Conservation (phyloP, 2,888 invertebrate genomes). For the Podotricha telesiphe region DNA sequence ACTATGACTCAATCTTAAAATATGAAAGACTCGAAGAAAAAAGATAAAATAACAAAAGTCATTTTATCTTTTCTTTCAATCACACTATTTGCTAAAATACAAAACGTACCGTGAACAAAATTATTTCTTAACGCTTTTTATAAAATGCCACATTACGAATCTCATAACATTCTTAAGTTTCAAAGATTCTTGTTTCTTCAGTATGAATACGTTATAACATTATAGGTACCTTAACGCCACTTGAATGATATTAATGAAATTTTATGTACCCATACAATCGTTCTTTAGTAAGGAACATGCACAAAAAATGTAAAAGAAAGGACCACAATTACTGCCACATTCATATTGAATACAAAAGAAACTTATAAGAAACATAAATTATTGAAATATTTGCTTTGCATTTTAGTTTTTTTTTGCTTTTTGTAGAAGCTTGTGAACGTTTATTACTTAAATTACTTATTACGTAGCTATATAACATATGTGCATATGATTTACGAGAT, state of each 20-base stretch:
- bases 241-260: slow-evolving; percentile 32
- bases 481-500: slow-evolving; percentile 10
- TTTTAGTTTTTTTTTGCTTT: slow-evolving; percentile 8
- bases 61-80: too few species aligned
- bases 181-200: slow-evolving; percentile 23
- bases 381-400: slow-evolving; percentile 18
- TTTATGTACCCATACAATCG: slow-evolving; percentile 23
- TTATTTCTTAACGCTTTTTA: slow-evolving; percentile 4
- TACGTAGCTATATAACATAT: neutral
- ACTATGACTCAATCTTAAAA: too few species aligned
- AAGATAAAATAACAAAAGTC: too few species aligned
- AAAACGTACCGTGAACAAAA: neutral
- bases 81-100: neutral
- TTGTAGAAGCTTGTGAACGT: neutral
- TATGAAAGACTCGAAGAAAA: too few species aligned
- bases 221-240: slow-evolving; percentile 31
- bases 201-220: slow-evolving; percentile 38
- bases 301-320: slow-evolving; percentile 28
- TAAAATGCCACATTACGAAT: slow-evolving; percentile 1
- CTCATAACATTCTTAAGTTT: slow-evolving; percentile 34
- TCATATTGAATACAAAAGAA: slow-evolving; percentile 28
- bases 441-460: neutral
- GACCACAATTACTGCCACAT: slow-evolving; percentile 34
- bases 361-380: slow-evolving; percentile 18
- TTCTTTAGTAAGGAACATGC: slow-evolving; percentile 19